Evolutionary conservation across 1,140 invertebrate species (phyloP), one percentile per base, ranked within the genome.

Genomic region (Tachypleus tridentatus): DNA sequence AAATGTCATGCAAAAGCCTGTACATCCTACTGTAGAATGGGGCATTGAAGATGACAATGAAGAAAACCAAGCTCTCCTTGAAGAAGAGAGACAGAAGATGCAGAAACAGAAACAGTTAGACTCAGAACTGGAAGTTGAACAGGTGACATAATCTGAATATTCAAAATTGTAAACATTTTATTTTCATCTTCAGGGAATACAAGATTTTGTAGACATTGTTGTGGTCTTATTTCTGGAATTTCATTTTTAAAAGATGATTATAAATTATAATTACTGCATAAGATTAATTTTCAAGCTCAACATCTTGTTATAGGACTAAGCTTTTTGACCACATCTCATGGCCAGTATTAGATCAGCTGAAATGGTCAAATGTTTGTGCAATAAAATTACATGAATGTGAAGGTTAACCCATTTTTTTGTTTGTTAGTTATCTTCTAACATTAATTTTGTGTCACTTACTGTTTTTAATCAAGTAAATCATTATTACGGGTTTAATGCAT

Each of bases 41-140:
- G 72, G 74, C 49, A 71, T 64, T 53, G 66, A 75, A 57, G 77
- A 78, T 54, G 77, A 78, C 53, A 74, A 77, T 57, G 80, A 82
- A 64, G 74, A 72, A 29, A 71, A 80, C 54, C 70, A 71, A n/a
- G 69, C 69, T 47, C 61, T 61, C 8, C 67, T 76, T 52, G 70
- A 74, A 50, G 74, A 77, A 54, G 70, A 75, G 51, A 73, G 76
- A 62, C 69, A 72, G n/a, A 68, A 73, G 54, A 63, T 72, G 49
- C 74, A 75, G 61, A 71, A 74, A 62, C 69, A 78, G 57, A 74
- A 80, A 49, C 76, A 79, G 69, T 74, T 81, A 57, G 74, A 82
- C 64, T 78, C 80, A 60, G 76, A 82, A 57, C 77, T 91, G 10
- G 84, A 88, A 74, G 89, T 89, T 77, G 86, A 89, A 75, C 84